phyloP scores from a whole-genome alignment of 1,140 invertebrate genomes.

The Bathynomus jamesi region DNA sequence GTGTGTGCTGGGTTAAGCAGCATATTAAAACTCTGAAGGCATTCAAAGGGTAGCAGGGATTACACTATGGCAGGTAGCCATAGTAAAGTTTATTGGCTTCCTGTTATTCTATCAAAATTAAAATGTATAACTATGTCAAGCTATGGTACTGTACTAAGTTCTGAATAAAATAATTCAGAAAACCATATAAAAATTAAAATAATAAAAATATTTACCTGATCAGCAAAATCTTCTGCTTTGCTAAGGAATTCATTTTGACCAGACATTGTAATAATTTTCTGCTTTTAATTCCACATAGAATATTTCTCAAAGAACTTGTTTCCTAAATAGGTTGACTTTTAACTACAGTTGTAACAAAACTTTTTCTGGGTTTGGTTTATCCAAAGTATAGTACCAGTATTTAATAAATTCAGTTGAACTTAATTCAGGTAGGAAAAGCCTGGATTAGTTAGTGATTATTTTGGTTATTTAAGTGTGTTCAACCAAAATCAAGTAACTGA shows the following conservation, averaged over 20 bases:
- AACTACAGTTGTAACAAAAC: too few relatives aligned
- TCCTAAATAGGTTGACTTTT: too few relatives aligned
- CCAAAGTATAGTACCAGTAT: too few relatives aligned
- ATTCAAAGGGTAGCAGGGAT: neutral
- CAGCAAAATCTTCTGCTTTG: slow-evolving; percentile 85
- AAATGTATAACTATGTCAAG: neutral
- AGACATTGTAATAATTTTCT: slow-evolving; percentile 61
- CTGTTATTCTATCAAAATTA: slow-evolving; percentile 8
- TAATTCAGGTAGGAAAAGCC: too few relatives aligned
- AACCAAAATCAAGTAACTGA: too few relatives aligned
- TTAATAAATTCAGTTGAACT: too few relatives aligned
- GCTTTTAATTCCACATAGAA: too few relatives aligned
- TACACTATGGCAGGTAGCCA: neutral
- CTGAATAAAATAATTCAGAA: neutral
- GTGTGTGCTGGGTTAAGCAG: too few relatives aligned
- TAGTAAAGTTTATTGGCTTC: neutral
- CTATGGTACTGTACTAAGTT: neutral
- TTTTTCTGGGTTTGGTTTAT: too few relatives aligned
- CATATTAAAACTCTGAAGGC: neutral
- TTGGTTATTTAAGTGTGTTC: too few relatives aligned
- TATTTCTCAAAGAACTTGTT: too few relatives aligned
- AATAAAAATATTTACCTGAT: slow-evolving; percentile 63
- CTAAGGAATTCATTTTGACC: slow-evolving; percentile 78
- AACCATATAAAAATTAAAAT: slow-evolving; percentile 2
- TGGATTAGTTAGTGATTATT: too few relatives aligned